Evolutionary conservation across 2,888 invertebrate species (phyloP).

Genomic region (Cacoxenus indagator): DNA sequence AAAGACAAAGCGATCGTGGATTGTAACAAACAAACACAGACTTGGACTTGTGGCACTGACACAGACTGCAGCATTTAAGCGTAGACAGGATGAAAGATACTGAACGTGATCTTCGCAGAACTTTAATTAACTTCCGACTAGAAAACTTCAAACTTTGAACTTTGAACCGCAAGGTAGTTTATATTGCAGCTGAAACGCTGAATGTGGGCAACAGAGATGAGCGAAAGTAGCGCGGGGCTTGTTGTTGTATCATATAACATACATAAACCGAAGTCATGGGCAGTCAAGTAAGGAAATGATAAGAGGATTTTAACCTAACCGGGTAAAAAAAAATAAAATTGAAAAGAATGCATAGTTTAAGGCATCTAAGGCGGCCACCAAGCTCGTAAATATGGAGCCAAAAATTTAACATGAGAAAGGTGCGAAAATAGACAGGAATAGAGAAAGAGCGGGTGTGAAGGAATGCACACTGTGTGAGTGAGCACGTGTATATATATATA

Average conservation of each 20-base stretch:
- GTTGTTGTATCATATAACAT: no score
- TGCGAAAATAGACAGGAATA: not conserved
- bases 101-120: constrained; percentile 45
- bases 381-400: not conserved
- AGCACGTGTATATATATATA: constrained; percentile 20
- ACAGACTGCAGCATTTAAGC: not conserved
- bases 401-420: not conserved
- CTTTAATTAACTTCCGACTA: constrained; percentile 62
- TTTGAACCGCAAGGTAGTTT: constrained; percentile 63
- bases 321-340: no score
- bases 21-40: not conserved
- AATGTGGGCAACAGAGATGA: constrained; percentile 26
- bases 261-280: not conserved
- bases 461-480: not conserved
- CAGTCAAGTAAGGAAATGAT: not conserved
- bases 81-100: not conserved
- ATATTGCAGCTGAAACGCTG: constrained; percentile 41
- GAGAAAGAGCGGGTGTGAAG: not conserved
- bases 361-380: no score
- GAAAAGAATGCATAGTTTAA: no score
- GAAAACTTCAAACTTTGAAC: constrained; percentile 54
- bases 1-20: no score
- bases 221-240: constrained; percentile 37
- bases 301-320: no score
- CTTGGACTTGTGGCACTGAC: not conserved